Evolutionary conservation across 2,113 vertebrate genomes (phyloP), one percentile per base, ranked within the genome.

Genomic region (Hippocampus mohnikei): DNA sequence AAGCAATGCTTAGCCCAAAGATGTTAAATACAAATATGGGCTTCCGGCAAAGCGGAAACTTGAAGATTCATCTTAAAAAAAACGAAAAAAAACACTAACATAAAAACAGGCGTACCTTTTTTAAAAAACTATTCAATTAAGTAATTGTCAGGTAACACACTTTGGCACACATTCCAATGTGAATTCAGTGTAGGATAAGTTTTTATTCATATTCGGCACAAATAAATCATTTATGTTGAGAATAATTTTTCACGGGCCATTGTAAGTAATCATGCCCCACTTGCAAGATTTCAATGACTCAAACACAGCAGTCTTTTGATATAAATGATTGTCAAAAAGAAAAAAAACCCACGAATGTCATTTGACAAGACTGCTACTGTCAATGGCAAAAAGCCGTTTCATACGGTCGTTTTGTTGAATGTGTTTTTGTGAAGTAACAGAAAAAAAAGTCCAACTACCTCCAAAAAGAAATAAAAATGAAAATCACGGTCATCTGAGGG

Each of bases 11-110:
- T 12, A 67, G 37, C 52, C 40, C 79, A 63, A 13, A 72, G 74
- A 84, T 82, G 55, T 37, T 37, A 37, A 37, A 37, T 37, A 15
- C 13, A 15, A 58, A 83, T 76, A 85, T 84, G 87, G 76, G 62
- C 79, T 78, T 85, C n/a, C 15, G 69, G 37, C 59, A 37, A 46
- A 16, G 48, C 64, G 3, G 29, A 29, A 76, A 61, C 12, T 42
- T 41, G n/a, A 2, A 21, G 21, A 56, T 25, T 11, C 18, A 3
- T 37, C 7, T 37, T 18, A 37, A 37, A 37, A 6, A 33, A 33
- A 33, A 6, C 5, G 6, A 10, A 40, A 61, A 61, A 20, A 40
- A 37, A 59, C 25, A 29, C 1, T 0, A 40, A 40, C 7, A n/a
- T 3, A 20, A 63, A 10, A 41, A n/a, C 6, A 4, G 1, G 13